Evolutionary conservation across 2,797 vertebrate species (phyloP).

Genomic region (Muraenolepis orangiensis): DNA sequence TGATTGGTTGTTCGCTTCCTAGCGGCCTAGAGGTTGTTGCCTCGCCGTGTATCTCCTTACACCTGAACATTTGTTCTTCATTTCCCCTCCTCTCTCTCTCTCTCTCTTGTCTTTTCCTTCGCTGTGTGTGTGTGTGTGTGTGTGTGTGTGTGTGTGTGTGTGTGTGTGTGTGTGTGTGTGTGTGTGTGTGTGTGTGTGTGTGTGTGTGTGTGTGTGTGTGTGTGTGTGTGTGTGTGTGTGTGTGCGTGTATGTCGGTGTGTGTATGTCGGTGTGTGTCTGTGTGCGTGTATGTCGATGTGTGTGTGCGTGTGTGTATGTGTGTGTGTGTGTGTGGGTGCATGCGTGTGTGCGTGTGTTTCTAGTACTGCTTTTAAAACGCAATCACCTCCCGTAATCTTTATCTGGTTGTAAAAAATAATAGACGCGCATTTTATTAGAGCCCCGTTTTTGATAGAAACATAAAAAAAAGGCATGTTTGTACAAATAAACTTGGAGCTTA

Average conservation of each 20-base stretch:
- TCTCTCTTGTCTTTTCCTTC: not conserved
- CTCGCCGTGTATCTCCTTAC: conserved; percentile 60
- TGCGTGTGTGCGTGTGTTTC: no score
- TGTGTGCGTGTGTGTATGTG: no score
- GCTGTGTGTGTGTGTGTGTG: no score
- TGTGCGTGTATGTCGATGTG: no score
- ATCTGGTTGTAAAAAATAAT: not conserved
- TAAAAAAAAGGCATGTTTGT: not conserved
- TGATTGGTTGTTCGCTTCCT: conserved; percentile 11
- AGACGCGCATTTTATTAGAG: not conserved
- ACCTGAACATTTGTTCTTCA: conserved; percentile 28
- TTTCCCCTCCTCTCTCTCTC: not conserved
- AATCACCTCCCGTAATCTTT: conserved; percentile 16
- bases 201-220: no score
- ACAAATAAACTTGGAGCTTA: not conserved
- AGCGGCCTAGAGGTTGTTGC: conserved; percentile 40
- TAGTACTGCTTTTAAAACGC: conserved; percentile 21
- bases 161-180: no score
- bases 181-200: no score
- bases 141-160: no score
- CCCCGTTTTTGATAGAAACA: not conserved
- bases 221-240: no score
- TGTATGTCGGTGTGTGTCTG: no score
- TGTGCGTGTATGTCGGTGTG: no score
- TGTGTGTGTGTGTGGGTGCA: no score